Evolutionary conservation across 2,113 vertebrate genomes (phyloP), one percentile per base, ranked within the genome.

Genomic region (Channa maculata): DNA sequence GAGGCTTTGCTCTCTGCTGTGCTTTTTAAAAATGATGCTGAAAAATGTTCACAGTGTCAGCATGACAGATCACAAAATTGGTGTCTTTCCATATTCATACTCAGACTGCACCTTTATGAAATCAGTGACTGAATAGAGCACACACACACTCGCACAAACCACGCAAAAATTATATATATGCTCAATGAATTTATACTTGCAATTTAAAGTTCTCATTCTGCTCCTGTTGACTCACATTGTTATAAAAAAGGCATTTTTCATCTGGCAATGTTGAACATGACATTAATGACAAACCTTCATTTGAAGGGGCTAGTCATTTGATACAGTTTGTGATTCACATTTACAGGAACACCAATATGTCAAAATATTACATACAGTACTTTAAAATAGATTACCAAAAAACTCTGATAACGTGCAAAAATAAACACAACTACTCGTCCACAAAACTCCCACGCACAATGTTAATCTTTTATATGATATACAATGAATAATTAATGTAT

Each of bases 401-500:
- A 83, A 86, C 63, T 84, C 69, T 53, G 81, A 86, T 73, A 48
- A 87, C 90, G 86, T 92, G 85, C 91, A 90, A 90, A 88, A 90
- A 50, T 70, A 86, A 90, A 89, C 83, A 90, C 75, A 84, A 46
- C 66, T 65, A 82, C 69, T 86, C 88, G 69, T 88, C 80, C 80
- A 90, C 90, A 71, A 73, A 89, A 88, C 80, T 70, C 84, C 64
- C 83, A 86, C 86, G 13, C 83, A 93, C 85, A 75, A 85, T 87
- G 85, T 85, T 88, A 79, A 90, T 88, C 77, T 79, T 90, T 86
- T 81, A 92, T 83, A 89, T 84, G 80, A 86, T 88, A 89, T 78
- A 92, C 85, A 83, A 84, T 84, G 91, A 92, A 80, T 91, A 88
- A 74, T 79, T 75, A 83, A 85, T 91, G 91, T 86, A 76, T 83